These are phyloP conservation scores for Rhopalosiphum nymphaeae DNA, from an alignment of 2,888 invertebrate genomes.

Conservation along the genomic window DNA sequence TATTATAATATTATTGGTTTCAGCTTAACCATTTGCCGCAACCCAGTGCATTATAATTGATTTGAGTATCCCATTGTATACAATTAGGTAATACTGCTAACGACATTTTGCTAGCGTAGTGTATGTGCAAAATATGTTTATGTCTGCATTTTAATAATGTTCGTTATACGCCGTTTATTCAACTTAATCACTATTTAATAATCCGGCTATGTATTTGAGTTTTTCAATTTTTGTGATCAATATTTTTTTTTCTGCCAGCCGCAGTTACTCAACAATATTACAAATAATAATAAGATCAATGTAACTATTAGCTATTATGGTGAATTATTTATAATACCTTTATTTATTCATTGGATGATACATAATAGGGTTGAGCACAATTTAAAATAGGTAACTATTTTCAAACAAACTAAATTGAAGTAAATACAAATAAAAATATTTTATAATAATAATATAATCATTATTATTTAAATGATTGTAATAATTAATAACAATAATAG, in stretches of 20 bases:
- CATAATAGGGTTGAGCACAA: neutral
- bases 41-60: neutral
- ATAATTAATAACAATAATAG: neutral
- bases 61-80: neutral
- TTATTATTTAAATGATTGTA: neutral
- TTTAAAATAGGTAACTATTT: neutral
- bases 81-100: neutral
- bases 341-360: neutral
- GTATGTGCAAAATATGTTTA: neutral
- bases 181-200: neutral
- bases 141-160: neutral
- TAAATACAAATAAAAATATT: neutral
- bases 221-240: neutral
- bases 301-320: neutral
- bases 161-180: neutral
- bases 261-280: neutral
- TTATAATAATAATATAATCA: neutral
- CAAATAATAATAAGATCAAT: neutral
- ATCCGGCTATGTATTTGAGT: neutral
- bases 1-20: slow-evolving; percentile 1
- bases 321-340: neutral
- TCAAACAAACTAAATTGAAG: neutral
- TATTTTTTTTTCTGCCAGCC: neutral
- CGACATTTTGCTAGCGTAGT: neutral
- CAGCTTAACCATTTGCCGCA: neutral